Percentiles rank a stretch among this genome's conserved stretches.
phyloP scores from a whole-genome alignment of 2,797 vertebrate genomes.

The Catharus ustulatus region DNA sequence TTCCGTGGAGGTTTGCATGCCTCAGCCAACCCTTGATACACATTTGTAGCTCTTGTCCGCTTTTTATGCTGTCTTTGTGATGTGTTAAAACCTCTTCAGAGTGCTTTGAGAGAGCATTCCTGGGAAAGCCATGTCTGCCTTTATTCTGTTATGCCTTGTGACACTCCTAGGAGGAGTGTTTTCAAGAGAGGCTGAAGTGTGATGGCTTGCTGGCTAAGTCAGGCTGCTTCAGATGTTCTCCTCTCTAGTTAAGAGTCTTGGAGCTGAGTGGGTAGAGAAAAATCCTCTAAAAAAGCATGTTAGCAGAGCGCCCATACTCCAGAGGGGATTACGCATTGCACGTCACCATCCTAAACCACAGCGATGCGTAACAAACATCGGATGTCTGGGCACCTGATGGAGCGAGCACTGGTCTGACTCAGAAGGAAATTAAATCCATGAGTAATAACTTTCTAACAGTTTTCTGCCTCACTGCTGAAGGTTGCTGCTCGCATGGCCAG shows the following conservation, averaged over 20 bases:
- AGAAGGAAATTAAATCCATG: neutral
- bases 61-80: neutral
- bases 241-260: neutral
- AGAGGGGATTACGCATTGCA: neutral
- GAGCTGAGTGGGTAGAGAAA: neutral
- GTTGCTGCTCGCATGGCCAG: neutral
- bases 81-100: neutral
- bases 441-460: neutral
- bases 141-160: neutral
- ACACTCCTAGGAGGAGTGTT: neutral
- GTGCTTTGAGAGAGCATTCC: neutral
- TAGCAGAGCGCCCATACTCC: fast-evolving
- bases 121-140: neutral
- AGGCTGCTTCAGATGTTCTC: neutral
- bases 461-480: neutral
- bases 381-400: neutral
- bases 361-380: neutral
- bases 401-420: neutral
- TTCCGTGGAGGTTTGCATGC: neutral
- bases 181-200: neutral
- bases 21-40: neutral
- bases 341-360: fast-evolving
- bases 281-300: neutral
- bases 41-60: neutral
- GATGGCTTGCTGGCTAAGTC: neutral